A percentile compares a stretch with the other conserved stretches of the same genome.
phyloP scores from a whole-genome alignment of 1,140 invertebrate genomes.

The Leptopilina clavipes region DNA sequence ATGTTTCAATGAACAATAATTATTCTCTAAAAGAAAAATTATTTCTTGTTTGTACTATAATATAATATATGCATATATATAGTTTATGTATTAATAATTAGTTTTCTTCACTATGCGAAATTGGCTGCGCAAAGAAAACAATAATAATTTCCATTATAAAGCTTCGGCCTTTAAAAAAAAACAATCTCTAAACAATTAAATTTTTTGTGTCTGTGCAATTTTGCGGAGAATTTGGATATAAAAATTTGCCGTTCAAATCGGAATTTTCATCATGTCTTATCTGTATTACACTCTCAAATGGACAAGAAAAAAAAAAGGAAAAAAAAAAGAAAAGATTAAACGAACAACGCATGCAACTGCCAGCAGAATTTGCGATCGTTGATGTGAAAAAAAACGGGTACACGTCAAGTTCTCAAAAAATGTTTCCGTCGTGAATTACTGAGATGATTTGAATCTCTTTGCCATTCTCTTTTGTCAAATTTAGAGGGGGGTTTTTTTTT shows the following conservation, averaged over 20 bases:
- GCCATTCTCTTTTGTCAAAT: too few relatives aligned
- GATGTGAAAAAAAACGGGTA: too few relatives aligned
- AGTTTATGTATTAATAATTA: constrained; percentile 5
- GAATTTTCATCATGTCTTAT: background rate
- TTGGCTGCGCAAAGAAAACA: background rate
- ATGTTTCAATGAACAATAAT: background rate
- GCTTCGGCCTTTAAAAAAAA: background rate
- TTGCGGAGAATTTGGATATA: background rate
- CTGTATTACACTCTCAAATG: background rate
- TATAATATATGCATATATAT: background rate
- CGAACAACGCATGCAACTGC: constrained; percentile 18
- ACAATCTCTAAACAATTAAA: too few relatives aligned
- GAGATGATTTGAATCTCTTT: too few relatives aligned
- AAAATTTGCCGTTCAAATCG: background rate
- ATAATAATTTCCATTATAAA: background rate
- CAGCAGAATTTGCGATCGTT: constrained; percentile 2
- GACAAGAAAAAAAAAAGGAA: background rate
- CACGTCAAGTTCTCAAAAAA: too few relatives aligned
- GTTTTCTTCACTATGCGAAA: constrained; percentile 26
- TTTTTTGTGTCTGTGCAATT: background rate
- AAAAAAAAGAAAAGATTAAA: background rate
- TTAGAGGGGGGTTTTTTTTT: too few relatives aligned
- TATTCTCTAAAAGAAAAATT: background rate
- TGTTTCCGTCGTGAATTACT: too few relatives aligned
- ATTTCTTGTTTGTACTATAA: background rate